A percentile compares a stretch with the other conserved stretches of the same genome.
phyloP scores from a whole-genome alignment of 2,888 invertebrate species.

The Argyra leucocephala region DNA sequence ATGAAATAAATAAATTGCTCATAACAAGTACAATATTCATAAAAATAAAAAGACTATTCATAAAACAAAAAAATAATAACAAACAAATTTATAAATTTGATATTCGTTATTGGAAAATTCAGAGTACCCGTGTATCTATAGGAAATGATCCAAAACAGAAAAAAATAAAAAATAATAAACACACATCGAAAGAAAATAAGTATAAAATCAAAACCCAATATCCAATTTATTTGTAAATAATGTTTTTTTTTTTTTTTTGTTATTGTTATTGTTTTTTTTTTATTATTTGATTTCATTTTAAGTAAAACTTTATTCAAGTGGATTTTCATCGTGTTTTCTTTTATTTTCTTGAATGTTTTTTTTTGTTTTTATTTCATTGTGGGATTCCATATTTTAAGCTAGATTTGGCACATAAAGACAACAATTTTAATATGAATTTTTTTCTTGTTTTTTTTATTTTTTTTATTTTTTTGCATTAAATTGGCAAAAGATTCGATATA shows the following conservation, averaged over 20 bases:
- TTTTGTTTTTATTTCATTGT: too few relatives aligned
- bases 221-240: slow-evolving; percentile 1
- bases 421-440: too few relatives aligned
- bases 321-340: too few relatives aligned
- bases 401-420: background rate
- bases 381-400: background rate
- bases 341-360: too few relatives aligned
- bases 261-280: too few relatives aligned
- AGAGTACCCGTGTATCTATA: background rate
- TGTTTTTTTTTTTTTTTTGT: background rate
- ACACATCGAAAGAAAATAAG: background rate
- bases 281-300: too few relatives aligned
- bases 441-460: too few relatives aligned
- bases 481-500: background rate
- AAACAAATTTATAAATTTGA: background rate
- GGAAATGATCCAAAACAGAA: background rate
- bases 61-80: background rate
- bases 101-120: background rate
- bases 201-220: background rate
- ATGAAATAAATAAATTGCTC: background rate
- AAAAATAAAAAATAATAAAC: background rate
- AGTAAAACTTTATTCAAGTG: too few relatives aligned
- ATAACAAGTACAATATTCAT: background rate
- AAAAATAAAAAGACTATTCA: background rate
- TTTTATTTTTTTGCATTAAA: background rate